A percentile compares a stretch with the other conserved stretches of the same genome.
Conservation (phyloP, 2,888 invertebrate genomes). For the Didymodactylos carnosus region DNA sequence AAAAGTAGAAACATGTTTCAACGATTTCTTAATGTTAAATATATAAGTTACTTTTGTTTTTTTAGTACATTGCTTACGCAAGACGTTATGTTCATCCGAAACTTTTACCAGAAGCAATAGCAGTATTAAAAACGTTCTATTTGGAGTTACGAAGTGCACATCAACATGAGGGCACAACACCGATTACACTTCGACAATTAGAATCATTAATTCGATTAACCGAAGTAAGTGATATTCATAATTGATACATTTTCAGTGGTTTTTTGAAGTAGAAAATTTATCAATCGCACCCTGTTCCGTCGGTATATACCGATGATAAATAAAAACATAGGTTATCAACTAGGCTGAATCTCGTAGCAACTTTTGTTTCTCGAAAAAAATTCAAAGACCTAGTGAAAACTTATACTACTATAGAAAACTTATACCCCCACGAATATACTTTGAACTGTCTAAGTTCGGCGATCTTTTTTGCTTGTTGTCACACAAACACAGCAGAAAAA, state of each 20-base stretch:
- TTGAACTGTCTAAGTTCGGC: no score
- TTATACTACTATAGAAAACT: no score
- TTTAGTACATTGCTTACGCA: constrained; percentile 63
- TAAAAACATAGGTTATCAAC: not conserved
- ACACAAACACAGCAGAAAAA: no score
- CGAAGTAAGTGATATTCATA: constrained; percentile 20
- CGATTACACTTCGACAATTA: constrained; percentile 66
- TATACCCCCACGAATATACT: no score
- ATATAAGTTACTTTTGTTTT: constrained; percentile 5
- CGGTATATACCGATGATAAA: no score
- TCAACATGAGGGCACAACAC: constrained; percentile 47
- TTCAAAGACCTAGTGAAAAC: no score
- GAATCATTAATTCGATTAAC: constrained; percentile 68
- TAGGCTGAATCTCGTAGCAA: no score
- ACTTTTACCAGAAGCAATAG: constrained; percentile 51
- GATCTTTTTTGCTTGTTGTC: no score
- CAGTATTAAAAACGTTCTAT: constrained; percentile 49
- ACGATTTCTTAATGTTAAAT: not conserved
- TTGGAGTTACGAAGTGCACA: constrained; percentile 50
- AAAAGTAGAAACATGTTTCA: constrained; percentile 37
- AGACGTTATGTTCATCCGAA: constrained; percentile 64
- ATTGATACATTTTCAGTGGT: no score
- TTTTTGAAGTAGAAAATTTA: no score
- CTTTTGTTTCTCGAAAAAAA: no score
- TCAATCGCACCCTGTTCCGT: no score